These are phyloP conservation scores for Nyctalus aviator DNA, from an alignment of 2,797 vertebrate genomes.

Conservation along the genomic window DNA sequence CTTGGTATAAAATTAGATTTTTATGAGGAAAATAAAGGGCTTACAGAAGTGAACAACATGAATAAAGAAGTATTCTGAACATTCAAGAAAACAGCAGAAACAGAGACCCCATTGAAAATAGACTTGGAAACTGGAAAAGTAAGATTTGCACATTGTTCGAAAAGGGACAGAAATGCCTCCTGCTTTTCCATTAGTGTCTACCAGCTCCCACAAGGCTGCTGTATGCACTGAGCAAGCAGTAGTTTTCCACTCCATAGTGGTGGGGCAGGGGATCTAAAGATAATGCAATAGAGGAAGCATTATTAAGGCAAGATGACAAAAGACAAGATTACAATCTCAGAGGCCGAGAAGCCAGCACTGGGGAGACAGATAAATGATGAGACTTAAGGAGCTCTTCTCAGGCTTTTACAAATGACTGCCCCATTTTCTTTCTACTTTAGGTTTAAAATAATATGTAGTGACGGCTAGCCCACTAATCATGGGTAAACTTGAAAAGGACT, in stretches of 20 bases:
- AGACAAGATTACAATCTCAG: conserved; percentile 74
- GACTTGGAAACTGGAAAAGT: conserved; percentile 2
- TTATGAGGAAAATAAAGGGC: conserved; percentile 53
- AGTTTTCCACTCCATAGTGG: conserved; percentile 79
- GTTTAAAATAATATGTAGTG: neutral
- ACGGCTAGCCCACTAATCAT: conserved; percentile 25
- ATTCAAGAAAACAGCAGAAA: conserved; percentile 12
- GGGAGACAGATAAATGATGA: conserved; percentile 71
- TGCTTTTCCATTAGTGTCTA: neutral
- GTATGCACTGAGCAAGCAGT: conserved; percentile 39
- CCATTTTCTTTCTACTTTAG: conserved; percentile 66
- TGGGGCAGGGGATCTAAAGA: conserved; percentile 53
- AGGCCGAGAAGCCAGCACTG: conserved; percentile 70
- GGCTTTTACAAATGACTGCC: conserved; percentile 52
- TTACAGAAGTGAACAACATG: neutral
- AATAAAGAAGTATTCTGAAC: conserved; percentile 35
- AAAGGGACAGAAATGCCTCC: conserved; percentile 43
- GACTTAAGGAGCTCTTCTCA: conserved; percentile 63
- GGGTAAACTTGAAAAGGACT: conserved; percentile 42
- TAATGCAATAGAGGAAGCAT: conserved; percentile 76
- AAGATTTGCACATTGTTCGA: neutral
- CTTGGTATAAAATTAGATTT: conserved; percentile 53
- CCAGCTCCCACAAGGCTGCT: conserved; percentile 44
- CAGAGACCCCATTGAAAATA: conserved; percentile 42
- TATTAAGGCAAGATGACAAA: conserved; percentile 64